phyloP scores from a whole-genome alignment of 1,140 invertebrate genomes.

The Hylaeus anthracinus region DNA sequence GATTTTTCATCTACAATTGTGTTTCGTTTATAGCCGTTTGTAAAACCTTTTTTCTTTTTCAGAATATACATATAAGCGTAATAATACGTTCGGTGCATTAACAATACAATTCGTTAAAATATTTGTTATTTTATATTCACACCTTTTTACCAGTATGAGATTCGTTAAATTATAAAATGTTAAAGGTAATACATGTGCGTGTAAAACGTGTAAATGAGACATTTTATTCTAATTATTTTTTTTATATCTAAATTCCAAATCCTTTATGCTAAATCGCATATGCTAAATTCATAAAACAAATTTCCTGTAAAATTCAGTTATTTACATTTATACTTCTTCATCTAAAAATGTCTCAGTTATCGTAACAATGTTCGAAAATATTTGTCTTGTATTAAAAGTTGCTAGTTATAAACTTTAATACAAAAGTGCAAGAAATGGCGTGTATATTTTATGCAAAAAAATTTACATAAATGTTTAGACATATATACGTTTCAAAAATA shows the following conservation, averaged over 20 bases:
- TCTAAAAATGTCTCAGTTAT: neutral
- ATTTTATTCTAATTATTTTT: neutral
- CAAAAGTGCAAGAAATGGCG: neutral
- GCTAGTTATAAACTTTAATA: neutral
- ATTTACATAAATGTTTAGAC: constrained; percentile 2
- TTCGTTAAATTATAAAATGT: constrained; percentile 1
- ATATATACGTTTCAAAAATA: neutral
- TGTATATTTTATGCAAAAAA: neutral
- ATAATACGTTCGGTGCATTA: constrained; percentile 4
- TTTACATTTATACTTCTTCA: constrained; percentile 1
- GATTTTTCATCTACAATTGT: constrained; percentile 25
- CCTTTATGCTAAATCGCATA: neutral
- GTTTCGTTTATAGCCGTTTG: constrained; percentile 24
- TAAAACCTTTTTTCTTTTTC: constrained; percentile 16
- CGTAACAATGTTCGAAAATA: neutral
- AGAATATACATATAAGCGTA: constrained; percentile 3
- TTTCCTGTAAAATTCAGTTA: neutral
- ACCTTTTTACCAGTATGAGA: neutral
- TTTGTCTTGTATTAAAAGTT: neutral
- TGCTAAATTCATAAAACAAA: neutral
- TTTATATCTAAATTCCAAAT: neutral
- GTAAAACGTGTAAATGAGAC: constrained; percentile 12
- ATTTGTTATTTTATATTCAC: neutral
- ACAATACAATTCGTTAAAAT: constrained; percentile 14
- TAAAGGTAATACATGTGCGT: constrained; percentile 8